phyloP scores from a whole-genome alignment of 2,113 vertebrate genomes.

The Strix uralensis region DNA sequence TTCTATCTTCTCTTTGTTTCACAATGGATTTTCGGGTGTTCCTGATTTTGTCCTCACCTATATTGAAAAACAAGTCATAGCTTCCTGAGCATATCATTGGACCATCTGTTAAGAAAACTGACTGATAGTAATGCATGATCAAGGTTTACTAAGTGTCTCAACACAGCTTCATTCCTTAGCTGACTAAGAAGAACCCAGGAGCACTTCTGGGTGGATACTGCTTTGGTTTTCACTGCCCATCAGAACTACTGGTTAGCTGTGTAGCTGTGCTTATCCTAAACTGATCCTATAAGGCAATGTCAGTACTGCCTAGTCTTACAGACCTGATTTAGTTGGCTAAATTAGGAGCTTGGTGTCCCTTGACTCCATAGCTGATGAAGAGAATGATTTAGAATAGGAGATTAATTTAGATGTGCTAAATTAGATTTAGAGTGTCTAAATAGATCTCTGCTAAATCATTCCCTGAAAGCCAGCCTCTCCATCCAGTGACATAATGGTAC shows the following conservation, averaged over 20 bases:
- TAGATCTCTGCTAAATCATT: not conserved
- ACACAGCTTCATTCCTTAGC: not conserved
- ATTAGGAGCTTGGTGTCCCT: not conserved
- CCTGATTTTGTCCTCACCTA: not conserved
- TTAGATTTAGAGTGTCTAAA: not conserved
- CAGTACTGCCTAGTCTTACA: not conserved
- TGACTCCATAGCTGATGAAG: not conserved
- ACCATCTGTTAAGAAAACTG: not conserved
- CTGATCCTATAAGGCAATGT: not conserved
- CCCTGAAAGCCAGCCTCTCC: not conserved
- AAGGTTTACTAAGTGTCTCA: not conserved
- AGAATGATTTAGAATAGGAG: not conserved
- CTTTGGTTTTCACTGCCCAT: not conserved
- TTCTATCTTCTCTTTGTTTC: slow-evolving; percentile 25
- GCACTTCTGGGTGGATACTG: not conserved
- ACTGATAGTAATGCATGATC: not conserved
- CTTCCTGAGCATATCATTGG: not conserved
- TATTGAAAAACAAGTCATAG: not conserved
- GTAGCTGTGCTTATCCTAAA: not conserved
- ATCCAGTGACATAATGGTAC: not conserved
- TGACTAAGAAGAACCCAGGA: not conserved
- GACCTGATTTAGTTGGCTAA: not conserved
- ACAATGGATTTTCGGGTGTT: not conserved
- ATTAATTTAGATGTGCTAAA: not conserved
- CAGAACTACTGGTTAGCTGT: not conserved